Percentiles rank a stretch among this genome's conserved stretches.
These are phyloP conservation scores for Cryptocheilus praepositus DNA, from an alignment of 2,888 invertebrate species.

Conservation along the genomic window DNA sequence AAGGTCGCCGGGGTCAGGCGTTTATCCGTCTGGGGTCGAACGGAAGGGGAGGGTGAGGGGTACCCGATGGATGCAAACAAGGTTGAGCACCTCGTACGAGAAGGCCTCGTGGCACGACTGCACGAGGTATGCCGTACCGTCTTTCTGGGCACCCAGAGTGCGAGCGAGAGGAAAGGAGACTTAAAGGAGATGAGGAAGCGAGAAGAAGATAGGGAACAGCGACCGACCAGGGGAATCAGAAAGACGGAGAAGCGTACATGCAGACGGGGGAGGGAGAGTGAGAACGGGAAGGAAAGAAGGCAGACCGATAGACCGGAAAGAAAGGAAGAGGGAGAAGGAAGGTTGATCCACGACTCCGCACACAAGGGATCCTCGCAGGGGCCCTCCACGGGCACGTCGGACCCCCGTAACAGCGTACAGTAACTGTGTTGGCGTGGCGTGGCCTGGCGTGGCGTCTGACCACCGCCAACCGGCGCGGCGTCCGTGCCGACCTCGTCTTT, in stretches of 20 bases:
- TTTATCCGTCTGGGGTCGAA: constrained; percentile 41
- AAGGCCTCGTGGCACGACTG: constrained; percentile 58
- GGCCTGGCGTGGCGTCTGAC: constrained; percentile 45
- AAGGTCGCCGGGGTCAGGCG: constrained; percentile 33
- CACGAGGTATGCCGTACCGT: constrained; percentile 52
- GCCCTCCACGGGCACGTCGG: constrained; percentile 13
- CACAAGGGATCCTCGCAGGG: constrained; percentile 16
- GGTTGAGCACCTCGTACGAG: constrained; percentile 63
- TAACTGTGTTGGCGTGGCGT: constrained; percentile 29
- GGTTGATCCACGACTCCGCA: constrained; percentile 36
- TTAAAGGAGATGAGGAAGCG: not conserved
- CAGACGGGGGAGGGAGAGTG: constrained; percentile 16
- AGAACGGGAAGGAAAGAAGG: constrained; percentile 19
- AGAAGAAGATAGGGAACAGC: not conserved
- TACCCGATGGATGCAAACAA: constrained; percentile 62
- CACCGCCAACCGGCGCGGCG: constrained; percentile 42
- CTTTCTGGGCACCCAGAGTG: constrained; percentile 32
- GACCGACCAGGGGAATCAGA: not conserved
- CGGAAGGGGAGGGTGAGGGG: constrained; percentile 3
- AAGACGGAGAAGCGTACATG: constrained; percentile 17
- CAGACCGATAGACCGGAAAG: not conserved
- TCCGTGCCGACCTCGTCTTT: constrained; percentile 46
- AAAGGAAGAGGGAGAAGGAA: constrained; percentile 15
- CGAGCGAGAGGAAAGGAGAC: constrained; percentile 5
- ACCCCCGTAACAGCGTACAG: constrained; percentile 34